Conservation (phyloP, 2,797 vertebrate genomes). For the Myotis findleyi region DNA sequence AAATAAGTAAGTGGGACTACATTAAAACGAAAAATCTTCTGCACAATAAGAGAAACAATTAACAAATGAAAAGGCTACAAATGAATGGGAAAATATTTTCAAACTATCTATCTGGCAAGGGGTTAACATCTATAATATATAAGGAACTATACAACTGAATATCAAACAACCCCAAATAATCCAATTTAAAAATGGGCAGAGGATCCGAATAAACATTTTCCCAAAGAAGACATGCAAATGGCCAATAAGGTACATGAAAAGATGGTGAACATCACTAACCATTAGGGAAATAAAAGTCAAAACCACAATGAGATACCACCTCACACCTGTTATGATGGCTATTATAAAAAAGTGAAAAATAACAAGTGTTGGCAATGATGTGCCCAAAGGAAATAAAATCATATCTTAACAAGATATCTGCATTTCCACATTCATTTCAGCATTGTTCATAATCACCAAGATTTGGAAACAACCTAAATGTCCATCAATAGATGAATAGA, state of each 20-base stretch:
- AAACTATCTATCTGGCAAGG: not conserved
- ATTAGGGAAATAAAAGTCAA: constrained; percentile 3
- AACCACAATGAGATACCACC: not conserved
- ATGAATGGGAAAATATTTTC: not conserved
- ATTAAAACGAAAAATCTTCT: no score
- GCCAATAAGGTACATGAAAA: not conserved
- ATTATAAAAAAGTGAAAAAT: not conserved
- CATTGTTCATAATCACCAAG: not conserved
- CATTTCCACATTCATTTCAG: not conserved
- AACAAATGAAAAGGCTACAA: not conserved
- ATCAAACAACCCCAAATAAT: not conserved
- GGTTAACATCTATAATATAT: not conserved
- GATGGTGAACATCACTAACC: not conserved
- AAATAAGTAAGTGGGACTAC: no score
- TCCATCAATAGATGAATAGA: not conserved
- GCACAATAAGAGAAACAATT: no score
- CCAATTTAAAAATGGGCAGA: not conserved
- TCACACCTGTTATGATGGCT: not conserved
- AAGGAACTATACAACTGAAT: constrained; percentile 9
- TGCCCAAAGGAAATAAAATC: constrained; percentile 25
- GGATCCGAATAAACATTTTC: not conserved
- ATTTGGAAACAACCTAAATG: not conserved
- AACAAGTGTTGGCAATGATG: not conserved
- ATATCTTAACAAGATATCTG: not conserved
- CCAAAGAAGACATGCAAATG: not conserved